A percentile compares a stretch with the other conserved stretches of the same genome.
These are phyloP conservation scores for Epirrhoe alternata DNA, from an alignment of 2,888 invertebrate species.

Conservation along the genomic window DNA sequence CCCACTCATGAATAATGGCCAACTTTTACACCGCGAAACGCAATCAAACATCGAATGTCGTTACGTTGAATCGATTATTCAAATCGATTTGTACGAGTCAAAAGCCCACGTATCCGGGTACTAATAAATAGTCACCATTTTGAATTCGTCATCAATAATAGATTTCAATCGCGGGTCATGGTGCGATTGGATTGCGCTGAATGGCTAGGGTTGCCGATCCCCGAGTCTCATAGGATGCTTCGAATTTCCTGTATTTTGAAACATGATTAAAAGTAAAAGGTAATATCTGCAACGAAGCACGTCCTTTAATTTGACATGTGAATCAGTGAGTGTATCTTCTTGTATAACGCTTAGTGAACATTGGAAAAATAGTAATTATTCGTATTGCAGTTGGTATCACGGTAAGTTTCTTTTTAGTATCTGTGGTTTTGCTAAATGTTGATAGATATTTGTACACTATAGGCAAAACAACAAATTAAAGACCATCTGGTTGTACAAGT, in stretches of 20 bases:
- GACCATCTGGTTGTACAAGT: not conserved
- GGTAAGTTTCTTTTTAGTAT: too few relatives aligned
- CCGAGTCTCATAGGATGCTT: not conserved
- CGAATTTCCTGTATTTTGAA: not conserved
- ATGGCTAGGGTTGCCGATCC: slow-evolving; percentile 38
- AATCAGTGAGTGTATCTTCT: too few relatives aligned
- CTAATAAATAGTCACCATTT: slow-evolving; percentile 68
- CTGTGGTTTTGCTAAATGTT: too few relatives aligned
- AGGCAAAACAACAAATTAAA: too few relatives aligned
- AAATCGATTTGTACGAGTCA: slow-evolving; percentile 50
- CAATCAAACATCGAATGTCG: slow-evolving; percentile 37
- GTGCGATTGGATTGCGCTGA: slow-evolving; percentile 58
- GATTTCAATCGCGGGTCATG: slow-evolving; percentile 59
- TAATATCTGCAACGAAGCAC: too few relatives aligned
- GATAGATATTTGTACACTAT: too few relatives aligned
- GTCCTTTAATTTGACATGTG: too few relatives aligned
- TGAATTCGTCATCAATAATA: slow-evolving; percentile 66
- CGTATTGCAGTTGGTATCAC: too few relatives aligned
- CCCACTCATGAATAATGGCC: slow-evolving; percentile 32
- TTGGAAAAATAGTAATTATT: too few relatives aligned
- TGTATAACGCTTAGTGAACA: too few relatives aligned
- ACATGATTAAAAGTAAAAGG: not conserved
- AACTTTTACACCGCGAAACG: slow-evolving; percentile 36
- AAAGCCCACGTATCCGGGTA: slow-evolving; percentile 57
- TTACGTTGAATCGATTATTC: slow-evolving; percentile 47